Base-by-base conservation (phyloP, 1,140 invertebrate genomes). In the Lerema accius region DNA sequence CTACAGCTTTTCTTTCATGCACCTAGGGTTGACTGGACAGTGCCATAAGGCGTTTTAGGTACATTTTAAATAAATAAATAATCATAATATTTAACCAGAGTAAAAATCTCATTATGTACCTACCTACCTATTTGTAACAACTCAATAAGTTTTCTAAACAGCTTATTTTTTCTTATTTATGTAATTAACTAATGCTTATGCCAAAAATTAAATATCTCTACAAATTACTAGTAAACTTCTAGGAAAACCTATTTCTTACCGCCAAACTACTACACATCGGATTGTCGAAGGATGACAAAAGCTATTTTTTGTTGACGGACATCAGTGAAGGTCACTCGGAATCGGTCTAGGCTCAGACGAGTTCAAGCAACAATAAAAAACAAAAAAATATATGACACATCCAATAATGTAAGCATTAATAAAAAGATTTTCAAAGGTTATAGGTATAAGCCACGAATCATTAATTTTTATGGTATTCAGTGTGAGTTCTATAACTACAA, bases 261-360 rank as follows among this genome's bases (percentile, higher is more conserved):
- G n/a, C 35, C 11, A 1, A n/a, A 2, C 35, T 37, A 37, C 35
- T 26, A 56, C 49, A 61, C 50, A 64, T 53, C 63, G 55, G 60
- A 55, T 63, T 53, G 61, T 62, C 48, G 71, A 78, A 78, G 76
- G 77, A 80, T 73, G 73, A 74, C 62, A 69, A 72, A 73, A 74
- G 68, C 74, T 37, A 37, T 37, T 81, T 80, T 80, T 85, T 80
- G 71, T 74, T 67, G 78, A 78, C 74, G 77, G 76, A 79, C 82
- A 64, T 69, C 39, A 67, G 4, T 65, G 79, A 86, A 86, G 83
- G 83, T 86, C 83, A 83, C 65, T 15, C 68, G 67, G 76, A 83
- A 80, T 66, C 65, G 64, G 72, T 78, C 75, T 81, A 37, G 35
- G 35, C 35, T 56, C 55, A 64, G 71, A 71, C 73, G 48, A 76